Percentiles rank a stretch among this genome's conserved stretches.
Evolutionary conservation across 2,797 vertebrate genomes (phyloP).

Genomic region (Amphiprion clarkii): DNA sequence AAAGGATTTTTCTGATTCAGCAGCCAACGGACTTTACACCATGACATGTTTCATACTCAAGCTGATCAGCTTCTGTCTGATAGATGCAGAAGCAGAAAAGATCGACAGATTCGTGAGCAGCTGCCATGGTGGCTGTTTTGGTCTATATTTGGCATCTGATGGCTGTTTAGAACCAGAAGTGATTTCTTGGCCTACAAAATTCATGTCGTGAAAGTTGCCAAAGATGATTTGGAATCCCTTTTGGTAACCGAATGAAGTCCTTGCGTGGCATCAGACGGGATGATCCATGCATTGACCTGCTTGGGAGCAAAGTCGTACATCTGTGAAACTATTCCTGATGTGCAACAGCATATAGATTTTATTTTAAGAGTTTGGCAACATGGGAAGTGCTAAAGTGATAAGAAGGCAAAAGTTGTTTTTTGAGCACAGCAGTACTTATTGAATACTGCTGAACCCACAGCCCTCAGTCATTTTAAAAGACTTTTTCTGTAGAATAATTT

Average conservation of each 20-base stretch:
- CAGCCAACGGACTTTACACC: neutral
- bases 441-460: neutral
- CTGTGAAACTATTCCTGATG: neutral
- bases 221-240: constrained; percentile 32
- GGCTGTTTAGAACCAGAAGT: neutral
- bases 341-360: constrained; percentile 13
- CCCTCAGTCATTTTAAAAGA: neutral
- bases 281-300: constrained; percentile 6
- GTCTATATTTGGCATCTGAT: constrained; percentile 20
- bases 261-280: constrained; percentile 5
- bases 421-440: neutral
- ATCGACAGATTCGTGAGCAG: constrained; percentile 21
- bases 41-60: neutral
- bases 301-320: constrained; percentile 5
- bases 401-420: neutral
- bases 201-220: constrained; percentile 21
- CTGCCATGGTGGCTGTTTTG: constrained; percentile 15
- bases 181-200: neutral
- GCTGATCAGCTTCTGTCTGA: constrained; percentile 18
- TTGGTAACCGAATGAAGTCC: constrained; percentile 18
- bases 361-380: constrained; percentile 2
- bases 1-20: constrained; percentile 10
- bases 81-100: constrained; percentile 1
- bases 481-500: constrained; percentile 12
- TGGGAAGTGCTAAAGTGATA: neutral